Base-by-base conservation (phyloP, 2,113 vertebrate genomes). In the Hydrolagus affinis region DNA sequence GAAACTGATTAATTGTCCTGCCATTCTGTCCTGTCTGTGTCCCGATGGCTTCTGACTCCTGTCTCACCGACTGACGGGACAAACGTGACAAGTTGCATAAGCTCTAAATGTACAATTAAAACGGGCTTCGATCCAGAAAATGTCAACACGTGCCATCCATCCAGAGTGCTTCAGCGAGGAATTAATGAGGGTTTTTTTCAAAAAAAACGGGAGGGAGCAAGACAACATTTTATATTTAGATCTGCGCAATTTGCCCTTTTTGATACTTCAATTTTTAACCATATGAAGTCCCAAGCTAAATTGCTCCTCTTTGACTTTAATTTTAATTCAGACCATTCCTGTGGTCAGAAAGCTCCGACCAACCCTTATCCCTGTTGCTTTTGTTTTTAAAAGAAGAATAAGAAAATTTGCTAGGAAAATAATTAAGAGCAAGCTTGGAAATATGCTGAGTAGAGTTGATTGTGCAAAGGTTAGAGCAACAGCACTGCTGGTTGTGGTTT, bases 1-100 rank as follows among this genome's bases (percentile, higher is more conserved):
- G 78, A 83, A 83, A 60, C 66, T 83, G 78, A 83, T 83, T 83
- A 83, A 83, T 68, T 83, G 60, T 60, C 23, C 66, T 68, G 78
- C 59, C 8, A 10, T 62, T 68, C 78, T 30, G 78, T 80, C 60
- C 28, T 66, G 66, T 83, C 78, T 15, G 59, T 25, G 32, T 32
- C 15, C 78, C 66, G 78, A 83, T 83, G 60, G 32, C 7, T 83
- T 83, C 25, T 66, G 78, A 30, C 15, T 60, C 78, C 66, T 83
- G 78, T 32, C 78, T 68, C 6, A 19, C 25, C 28, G 60, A 17
- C 6, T 83, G 78, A 68, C 78, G 66, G 78, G 66, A 28, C 66
- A 25, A 64, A 83, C 66, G 28, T 25, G 60, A 83, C 62, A 68
- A 83, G n/a, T 23, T 83, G 64, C 77, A 83, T 59, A 83, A 32